Evolutionary conservation across 2,797 vertebrate genomes (phyloP), one percentile per base, ranked within the genome.

Genomic region (Acestrorhynchus altus): DNA sequence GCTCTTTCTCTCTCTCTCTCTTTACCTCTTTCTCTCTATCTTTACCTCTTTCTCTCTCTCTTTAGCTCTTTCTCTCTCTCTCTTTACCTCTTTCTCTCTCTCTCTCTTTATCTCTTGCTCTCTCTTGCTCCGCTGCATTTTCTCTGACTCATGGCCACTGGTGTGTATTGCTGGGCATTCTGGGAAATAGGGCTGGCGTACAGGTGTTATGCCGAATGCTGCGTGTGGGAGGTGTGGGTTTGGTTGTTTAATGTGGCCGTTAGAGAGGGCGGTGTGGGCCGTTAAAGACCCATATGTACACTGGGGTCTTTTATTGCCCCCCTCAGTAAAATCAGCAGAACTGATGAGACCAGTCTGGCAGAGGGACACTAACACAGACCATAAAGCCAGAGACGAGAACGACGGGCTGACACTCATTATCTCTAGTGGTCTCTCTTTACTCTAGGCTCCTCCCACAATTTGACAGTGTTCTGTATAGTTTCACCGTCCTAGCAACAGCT

Each of bases 331-430:
- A 78, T 77, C 81, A 75, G 70, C 79, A 75, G 76, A 87, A 90
- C 85, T 89, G 81, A 90, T 88, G 83, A 86, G 83, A 72, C 81
- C 83, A 54, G 81, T 90, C 88, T 87, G 87, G 79, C 74, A 46
- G 77, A 74, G 74, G 46, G 79, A 54, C 83, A 56, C 75, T 83
- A 88, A 75, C 76, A 81, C 76, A 82, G 63, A 85, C 87, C 82
- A 70, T 77, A 86, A 84, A 90, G 76, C 65, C 39, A 8, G 35
- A 86, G 81, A 73, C 56, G 26, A 54, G 82, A 81, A 79, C n/a
- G 77, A 63, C 70, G 18, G 68, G 63, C 63, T 66, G 63, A 39
- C 8, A 1, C 1, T 24, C 7, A 13, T 24, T 56, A 1, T 24
- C 52, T 59, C 49, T 7, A 2, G 18, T 18, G 7, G 16, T 51